A percentile compares a stretch with the other conserved stretches of the same genome.
phyloP scores from a whole-genome alignment of 2,888 invertebrate species.

The Melieria crassipennis region DNA sequence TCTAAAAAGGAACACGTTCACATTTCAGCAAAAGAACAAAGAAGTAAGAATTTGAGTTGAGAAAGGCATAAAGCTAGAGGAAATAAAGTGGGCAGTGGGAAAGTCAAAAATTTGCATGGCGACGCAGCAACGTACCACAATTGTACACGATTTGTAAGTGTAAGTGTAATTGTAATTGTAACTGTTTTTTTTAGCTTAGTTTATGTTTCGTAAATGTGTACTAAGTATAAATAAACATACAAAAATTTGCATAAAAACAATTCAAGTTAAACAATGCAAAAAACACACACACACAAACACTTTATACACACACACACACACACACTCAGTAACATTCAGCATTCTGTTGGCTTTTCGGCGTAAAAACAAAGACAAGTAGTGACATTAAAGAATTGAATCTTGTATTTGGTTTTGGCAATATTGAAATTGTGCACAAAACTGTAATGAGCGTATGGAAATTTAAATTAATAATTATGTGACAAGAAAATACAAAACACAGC shows the following conservation, averaged over 20 bases:
- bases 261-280: slow-evolving; percentile 14
- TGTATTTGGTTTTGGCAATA: slow-evolving; percentile 20
- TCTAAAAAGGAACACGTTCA: slow-evolving; percentile 19
- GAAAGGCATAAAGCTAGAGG: too few species aligned
- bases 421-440: slow-evolving; percentile 1
- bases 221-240: slow-evolving; percentile 13
- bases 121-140: too few species aligned
- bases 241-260: slow-evolving; percentile 10
- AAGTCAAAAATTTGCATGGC: too few species aligned
- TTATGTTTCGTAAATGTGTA: slow-evolving; percentile 30
- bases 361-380: not conserved
- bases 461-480: slow-evolving; percentile 7
- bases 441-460: not conserved
- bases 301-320: not conserved
- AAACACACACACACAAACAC: not conserved
- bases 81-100: too few species aligned
- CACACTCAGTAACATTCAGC: slow-evolving; percentile 22
- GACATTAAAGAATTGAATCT: slow-evolving; percentile 17
- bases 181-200: slow-evolving; percentile 17
- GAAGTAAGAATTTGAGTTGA: slow-evolving; percentile 7
- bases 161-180: slow-evolving; percentile 6
- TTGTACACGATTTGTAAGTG: not conserved
- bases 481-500: slow-evolving; percentile 1
- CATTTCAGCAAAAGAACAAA: slow-evolving; percentile 21
- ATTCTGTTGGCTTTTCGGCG: slow-evolving; percentile 6